Percentiles rank a stretch among this genome's conserved stretches.
Evolutionary conservation across 2,113 vertebrate genomes (phyloP).

Genomic region (Hemiscyllium ocellatum): DNA sequence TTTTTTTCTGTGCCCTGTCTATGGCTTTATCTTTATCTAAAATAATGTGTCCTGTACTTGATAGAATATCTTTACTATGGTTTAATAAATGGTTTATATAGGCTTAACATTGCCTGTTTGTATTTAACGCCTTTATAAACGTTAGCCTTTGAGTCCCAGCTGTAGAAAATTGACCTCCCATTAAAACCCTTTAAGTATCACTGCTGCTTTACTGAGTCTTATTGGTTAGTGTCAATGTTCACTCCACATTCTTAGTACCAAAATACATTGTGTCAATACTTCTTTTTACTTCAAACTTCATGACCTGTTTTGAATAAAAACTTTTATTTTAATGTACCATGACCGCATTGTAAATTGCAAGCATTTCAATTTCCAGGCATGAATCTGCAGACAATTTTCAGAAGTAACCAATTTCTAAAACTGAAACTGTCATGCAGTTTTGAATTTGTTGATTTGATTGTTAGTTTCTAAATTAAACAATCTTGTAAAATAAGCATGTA

Average conservation of each 20-base stretch:
- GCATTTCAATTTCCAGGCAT: neutral
- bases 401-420: neutral
- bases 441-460: neutral
- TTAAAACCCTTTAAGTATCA: neutral
- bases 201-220: neutral
- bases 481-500: neutral
- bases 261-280: neutral
- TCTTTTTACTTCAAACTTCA: neutral
- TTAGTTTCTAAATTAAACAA: neutral
- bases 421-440: neutral
- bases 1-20: neutral
- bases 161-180: neutral
- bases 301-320: neutral
- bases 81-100: neutral
- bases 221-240: neutral
- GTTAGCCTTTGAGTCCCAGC: neutral
- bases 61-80: neutral
- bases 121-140: neutral
- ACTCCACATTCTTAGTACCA: neutral
- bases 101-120: neutral
- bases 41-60: neutral
- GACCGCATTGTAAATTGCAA: neutral
- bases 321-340: neutral
- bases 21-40: neutral
- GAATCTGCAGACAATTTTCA: neutral